Conservation (phyloP, 2,888 invertebrate species). For the Polydesmus complanatus region DNA sequence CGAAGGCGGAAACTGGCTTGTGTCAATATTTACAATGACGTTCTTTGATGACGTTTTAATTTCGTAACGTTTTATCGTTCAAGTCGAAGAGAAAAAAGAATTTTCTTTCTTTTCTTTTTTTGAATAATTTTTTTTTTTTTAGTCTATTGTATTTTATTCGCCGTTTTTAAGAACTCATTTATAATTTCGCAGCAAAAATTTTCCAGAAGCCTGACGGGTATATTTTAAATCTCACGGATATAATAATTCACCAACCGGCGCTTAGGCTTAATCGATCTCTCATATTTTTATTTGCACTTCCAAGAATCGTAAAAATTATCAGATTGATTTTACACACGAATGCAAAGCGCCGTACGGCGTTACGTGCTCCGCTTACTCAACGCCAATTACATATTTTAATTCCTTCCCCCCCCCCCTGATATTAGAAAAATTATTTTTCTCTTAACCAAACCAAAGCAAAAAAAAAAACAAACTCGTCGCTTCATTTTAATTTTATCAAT, state of each 20-base stretch:
- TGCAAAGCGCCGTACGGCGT: neutral
- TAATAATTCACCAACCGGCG: neutral
- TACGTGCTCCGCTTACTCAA: neutral
- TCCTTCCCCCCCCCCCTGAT: too few species aligned
- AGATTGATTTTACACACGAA: neutral
- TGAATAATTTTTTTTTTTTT: too few species aligned
- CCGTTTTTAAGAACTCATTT: neutral
- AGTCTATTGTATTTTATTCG: neutral
- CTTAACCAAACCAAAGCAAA: too few species aligned
- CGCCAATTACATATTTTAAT: too few species aligned
- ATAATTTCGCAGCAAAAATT: neutral
- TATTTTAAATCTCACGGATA: neutral
- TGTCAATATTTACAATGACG: too few species aligned
- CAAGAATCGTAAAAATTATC: neutral
- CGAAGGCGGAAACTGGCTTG: too few species aligned
- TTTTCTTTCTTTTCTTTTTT: too few species aligned
- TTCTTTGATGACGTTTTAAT: too few species aligned
- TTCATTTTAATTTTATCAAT: neutral
- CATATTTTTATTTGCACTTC: neutral
- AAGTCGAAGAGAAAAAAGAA: too few species aligned
- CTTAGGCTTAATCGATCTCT: neutral
- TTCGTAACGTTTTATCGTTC: too few species aligned
- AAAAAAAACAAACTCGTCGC: too few species aligned
- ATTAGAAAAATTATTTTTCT: too few species aligned
- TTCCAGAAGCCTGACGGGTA: neutral